Base-by-base conservation (phyloP, 92 coral and sea anemone genomes). In the Palythoa heliodiscus region DNA sequence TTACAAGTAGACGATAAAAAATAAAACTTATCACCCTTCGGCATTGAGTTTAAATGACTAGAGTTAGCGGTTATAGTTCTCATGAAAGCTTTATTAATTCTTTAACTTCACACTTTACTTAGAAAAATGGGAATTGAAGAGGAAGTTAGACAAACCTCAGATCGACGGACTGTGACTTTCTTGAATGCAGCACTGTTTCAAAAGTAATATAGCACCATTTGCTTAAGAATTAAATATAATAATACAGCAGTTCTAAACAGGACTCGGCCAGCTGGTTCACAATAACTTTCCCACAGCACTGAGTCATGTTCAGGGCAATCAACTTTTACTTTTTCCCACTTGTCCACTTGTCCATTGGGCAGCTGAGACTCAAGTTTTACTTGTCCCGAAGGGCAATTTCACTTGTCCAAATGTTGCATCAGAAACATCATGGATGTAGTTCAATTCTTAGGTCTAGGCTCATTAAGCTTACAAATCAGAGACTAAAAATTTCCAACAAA, bases 91-190 rank as follows among this genome's bases (percentile, higher is more conserved):
- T 58, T 58, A 14, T 14, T 19, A 58, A 58, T 3, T 0, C 1
- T 58, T 58, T 15, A 14, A 15, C 64, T 58, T 58, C 7, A 19
- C 20, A 11, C 64, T 57, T 57, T 3, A 0, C 70, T 64, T 22
- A 22, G 15, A 48, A 11, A 23, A 50, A 22, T 22, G 17, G 58
- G 4, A 2, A 12, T 29, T 0, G 19, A 38, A 13, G 5, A 15
- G 38, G 3, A 69, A n/a, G 16, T 11, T 37, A 12, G 24, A 66
- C 84, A 80, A 63, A 80, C 84, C 84, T 80, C 84, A 17, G 61
- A 23, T 25, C 84, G 84, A 50, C 84, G 84, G 73, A 63, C 84
- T 80, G 84, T 80, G 10, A 80, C 84, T 66, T 70, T 66, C 23
- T 58, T 66, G 55, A 80, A 64, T 48, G 48, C 84, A 37, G 84